phyloP scores from a whole-genome alignment of 2,113 vertebrate genomes.

The Chascanopsetta lugubris region DNA sequence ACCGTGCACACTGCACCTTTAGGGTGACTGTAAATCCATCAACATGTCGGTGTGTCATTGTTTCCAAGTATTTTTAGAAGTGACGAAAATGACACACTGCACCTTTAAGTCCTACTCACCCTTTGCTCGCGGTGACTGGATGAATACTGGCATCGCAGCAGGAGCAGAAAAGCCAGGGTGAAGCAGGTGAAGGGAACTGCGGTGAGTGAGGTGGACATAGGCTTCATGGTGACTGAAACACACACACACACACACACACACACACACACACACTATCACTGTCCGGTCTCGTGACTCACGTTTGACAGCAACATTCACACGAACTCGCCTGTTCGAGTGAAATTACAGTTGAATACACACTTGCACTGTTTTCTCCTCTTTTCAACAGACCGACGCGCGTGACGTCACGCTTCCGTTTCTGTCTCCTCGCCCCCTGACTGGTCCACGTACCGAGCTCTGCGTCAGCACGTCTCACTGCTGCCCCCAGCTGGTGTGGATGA shows the following conservation, averaged over 20 bases:
- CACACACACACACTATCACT: not conserved
- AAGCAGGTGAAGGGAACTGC: not conserved
- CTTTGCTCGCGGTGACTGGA: not conserved
- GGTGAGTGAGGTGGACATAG: too few species aligned
- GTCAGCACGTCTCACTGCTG: not conserved
- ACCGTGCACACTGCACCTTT: too few species aligned
- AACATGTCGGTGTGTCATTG: too few species aligned
- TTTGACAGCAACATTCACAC: not conserved
- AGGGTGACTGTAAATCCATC: too few species aligned
- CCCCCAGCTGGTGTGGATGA: not conserved
- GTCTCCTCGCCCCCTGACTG: slow-evolving; percentile 14
- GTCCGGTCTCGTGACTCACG: too few species aligned
- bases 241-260: not conserved
- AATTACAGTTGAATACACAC: not conserved
- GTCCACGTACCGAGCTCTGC: slow-evolving; percentile 32
- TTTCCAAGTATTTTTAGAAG: not conserved
- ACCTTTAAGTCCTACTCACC: slow-evolving; percentile 24
- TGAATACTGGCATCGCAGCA: slow-evolving; percentile 11
- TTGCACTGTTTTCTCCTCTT: not conserved
- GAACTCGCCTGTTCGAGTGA: not conserved
- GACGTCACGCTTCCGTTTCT: not conserved
- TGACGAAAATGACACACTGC: too few species aligned
- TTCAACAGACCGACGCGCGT: not conserved
- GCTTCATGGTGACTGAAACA: slow-evolving; percentile 41
- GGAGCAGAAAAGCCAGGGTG: not conserved